A percentile compares a stretch with the other conserved stretches of the same genome.
These are phyloP conservation scores for Brachymystax lenok DNA, from an alignment of 2,797 vertebrate species.

Conservation along the genomic window DNA sequence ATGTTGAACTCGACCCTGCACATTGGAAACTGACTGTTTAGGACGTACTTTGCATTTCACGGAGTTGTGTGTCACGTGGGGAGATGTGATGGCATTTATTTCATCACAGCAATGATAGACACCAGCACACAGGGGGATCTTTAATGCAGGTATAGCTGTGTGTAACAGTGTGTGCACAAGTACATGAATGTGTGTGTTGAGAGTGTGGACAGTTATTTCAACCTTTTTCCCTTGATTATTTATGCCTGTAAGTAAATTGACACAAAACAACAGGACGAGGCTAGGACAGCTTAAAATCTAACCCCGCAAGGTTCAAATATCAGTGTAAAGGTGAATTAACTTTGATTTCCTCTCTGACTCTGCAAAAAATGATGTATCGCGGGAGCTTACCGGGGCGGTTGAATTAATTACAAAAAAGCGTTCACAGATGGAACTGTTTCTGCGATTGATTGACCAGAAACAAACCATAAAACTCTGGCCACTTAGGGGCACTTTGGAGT, in stretches of 20 bases:
- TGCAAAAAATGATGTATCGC: slow-evolving; percentile 47
- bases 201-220: too few species aligned
- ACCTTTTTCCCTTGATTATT: too few species aligned
- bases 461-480: slow-evolving; percentile 35
- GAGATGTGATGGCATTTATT: slow-evolving; percentile 33
- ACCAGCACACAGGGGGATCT: neutral
- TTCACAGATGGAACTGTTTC: too few species aligned
- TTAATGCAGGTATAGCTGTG: neutral
- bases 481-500: slow-evolving; percentile 2
- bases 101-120: neutral
- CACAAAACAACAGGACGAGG: neutral
- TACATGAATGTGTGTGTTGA: neutral
- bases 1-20: slow-evolving; percentile 21
- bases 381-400: slow-evolving; percentile 41
- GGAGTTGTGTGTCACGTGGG: slow-evolving; percentile 17
- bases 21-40: slow-evolving; percentile 30
- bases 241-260: neutral
- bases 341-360: slow-evolving; percentile 13
- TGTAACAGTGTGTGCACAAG: slow-evolving; percentile 4
- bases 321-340: slow-evolving; percentile 36
- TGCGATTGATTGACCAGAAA: neutral
- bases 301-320: slow-evolving; percentile 35
- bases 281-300: neutral
- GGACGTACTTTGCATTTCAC: slow-evolving; percentile 38
- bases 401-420: slow-evolving; percentile 61